Percentiles rank a stretch among this genome's conserved stretches.
These are phyloP conservation scores for Planiliza haematocheilus DNA, from an alignment of 2,113 vertebrate genomes.

Conservation along the genomic window DNA sequence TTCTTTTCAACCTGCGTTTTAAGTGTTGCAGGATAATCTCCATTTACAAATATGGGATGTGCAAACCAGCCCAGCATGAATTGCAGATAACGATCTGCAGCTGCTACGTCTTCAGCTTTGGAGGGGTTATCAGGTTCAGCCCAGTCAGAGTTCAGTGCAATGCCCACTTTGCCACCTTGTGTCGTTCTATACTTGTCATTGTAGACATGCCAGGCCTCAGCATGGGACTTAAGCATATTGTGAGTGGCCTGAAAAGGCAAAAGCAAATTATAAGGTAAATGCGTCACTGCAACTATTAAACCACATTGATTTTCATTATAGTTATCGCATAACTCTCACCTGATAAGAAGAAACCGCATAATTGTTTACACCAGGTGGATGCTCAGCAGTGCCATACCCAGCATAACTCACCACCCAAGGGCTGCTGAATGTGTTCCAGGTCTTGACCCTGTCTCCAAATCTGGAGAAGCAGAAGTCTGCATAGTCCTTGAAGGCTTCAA, in stretches of 20 bases:
- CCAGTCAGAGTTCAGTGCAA: constrained; percentile 94
- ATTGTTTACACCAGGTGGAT: constrained; percentile 88
- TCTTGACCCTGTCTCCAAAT: constrained; percentile 91
- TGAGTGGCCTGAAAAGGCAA: constrained; percentile 87
- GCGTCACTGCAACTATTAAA: not conserved
- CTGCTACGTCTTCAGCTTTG: constrained; percentile 82
- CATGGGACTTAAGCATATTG: constrained; percentile 92
- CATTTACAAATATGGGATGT: constrained; percentile 93
- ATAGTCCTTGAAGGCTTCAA: constrained; percentile 88
- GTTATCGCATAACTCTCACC: constrained; percentile 73
- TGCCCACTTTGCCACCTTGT: constrained; percentile 90
- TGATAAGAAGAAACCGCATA: constrained; percentile 89
- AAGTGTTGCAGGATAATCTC: constrained; percentile 90
- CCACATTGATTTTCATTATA: fast-evolving
- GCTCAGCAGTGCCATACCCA: constrained; percentile 92
- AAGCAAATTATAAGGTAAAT: not conserved
- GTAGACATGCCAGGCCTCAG: constrained; percentile 93
- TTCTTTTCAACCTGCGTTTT: constrained; percentile 85
- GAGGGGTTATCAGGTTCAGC: constrained; percentile 84
- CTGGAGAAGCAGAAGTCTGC: constrained; percentile 91
- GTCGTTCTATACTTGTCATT: constrained; percentile 81
- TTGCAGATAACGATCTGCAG: constrained; percentile 90
- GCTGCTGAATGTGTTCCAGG: constrained; percentile 95
- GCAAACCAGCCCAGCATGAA: constrained; percentile 98
- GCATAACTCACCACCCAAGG: constrained; percentile 94